phyloP scores from a whole-genome alignment of 2,113 vertebrate genomes.

The Ranitomeya imitator region DNA sequence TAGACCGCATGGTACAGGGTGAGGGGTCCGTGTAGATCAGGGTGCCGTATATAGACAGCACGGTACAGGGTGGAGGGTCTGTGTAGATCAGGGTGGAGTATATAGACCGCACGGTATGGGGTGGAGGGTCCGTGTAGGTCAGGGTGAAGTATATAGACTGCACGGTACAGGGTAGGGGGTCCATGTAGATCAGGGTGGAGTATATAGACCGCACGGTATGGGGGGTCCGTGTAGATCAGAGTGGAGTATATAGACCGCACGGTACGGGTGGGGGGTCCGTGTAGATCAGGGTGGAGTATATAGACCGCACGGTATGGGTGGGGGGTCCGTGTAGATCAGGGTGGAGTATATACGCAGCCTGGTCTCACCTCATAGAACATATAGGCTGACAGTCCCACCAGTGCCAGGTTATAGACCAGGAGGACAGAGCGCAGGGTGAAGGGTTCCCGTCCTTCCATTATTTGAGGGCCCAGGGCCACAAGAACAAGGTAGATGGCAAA shows the following conservation, averaged over 20 bases:
- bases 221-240: neutral
- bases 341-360: too few species aligned
- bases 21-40: neutral
- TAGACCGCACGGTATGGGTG: too few species aligned
- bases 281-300: too few species aligned
- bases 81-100: neutral
- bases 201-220: neutral
- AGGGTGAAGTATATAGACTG: neutral
- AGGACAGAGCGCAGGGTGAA: slow-evolving; percentile 68
- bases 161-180: too few species aligned
- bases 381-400: slow-evolving; percentile 71
- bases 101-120: neutral
- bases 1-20: neutral
- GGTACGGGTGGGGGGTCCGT: too few species aligned
- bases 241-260: neutral
- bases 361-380: slow-evolving; percentile 75
- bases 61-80: neutral
- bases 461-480: slow-evolving; percentile 67
- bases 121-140: neutral
- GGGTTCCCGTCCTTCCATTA: slow-evolving; percentile 60
- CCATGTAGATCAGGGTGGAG: too few species aligned
- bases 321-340: neutral
- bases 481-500: slow-evolving; percentile 68
- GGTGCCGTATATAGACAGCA: neutral
- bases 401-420: slow-evolving; percentile 68